Conservation (phyloP, 2,113 vertebrate genomes). For the Naja naja region DNA sequence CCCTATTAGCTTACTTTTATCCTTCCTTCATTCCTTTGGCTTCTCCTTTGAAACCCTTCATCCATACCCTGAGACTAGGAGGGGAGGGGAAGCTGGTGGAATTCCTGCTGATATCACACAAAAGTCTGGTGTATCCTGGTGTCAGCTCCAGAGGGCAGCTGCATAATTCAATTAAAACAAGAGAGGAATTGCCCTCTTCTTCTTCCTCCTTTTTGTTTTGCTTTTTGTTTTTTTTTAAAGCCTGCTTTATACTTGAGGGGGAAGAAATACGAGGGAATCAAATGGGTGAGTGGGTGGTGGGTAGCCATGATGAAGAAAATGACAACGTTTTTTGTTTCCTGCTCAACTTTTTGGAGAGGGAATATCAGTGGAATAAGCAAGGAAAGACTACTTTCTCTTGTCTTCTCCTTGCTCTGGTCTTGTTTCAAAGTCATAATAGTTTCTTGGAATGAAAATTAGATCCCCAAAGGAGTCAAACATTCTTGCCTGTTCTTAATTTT, state of each 20-base stretch:
- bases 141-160: slow-evolving; percentile 70
- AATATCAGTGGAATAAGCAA: slow-evolving; percentile 21
- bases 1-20: slow-evolving; percentile 64
- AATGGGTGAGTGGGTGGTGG: slow-evolving; percentile 51
- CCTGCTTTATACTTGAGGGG: slow-evolving; percentile 43
- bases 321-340: slow-evolving; percentile 1
- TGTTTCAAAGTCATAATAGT: slow-evolving; percentile 44
- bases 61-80: slow-evolving; percentile 63
- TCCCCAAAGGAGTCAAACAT: slow-evolving; percentile 39
- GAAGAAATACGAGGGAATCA: slow-evolving; percentile 24
- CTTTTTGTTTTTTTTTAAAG: slow-evolving; percentile 43
- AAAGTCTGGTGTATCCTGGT: slow-evolving; percentile 75
- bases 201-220: slow-evolving; percentile 51
- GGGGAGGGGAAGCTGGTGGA: slow-evolving; percentile 52
- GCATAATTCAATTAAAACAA: slow-evolving; percentile 76
- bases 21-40: slow-evolving; percentile 62
- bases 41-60: slow-evolving; percentile 74
- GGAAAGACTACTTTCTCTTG: slow-evolving; percentile 16
- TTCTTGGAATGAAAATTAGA: slow-evolving; percentile 29
- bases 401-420: rapidly evolving
- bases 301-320: neutral
- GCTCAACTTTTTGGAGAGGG: slow-evolving; percentile 43
- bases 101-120: slow-evolving; percentile 71
- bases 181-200: slow-evolving; percentile 30
- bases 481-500: slow-evolving; percentile 6